Evolutionary conservation across 2,113 vertebrate species (phyloP).

Genomic region (Pluvianellus socialis): DNA sequence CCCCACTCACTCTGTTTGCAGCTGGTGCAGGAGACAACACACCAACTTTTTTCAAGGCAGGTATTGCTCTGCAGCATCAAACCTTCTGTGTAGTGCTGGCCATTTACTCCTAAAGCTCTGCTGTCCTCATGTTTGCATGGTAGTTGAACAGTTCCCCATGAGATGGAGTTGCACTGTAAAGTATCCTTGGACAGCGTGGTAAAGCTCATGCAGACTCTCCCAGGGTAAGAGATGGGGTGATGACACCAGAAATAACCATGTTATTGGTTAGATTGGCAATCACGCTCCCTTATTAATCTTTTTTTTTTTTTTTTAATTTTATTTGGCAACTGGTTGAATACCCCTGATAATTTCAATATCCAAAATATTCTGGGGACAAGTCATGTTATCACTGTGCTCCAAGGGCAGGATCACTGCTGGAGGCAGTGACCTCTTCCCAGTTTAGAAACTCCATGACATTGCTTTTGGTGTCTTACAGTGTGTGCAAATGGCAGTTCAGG

Average conservation of each 20-base stretch:
- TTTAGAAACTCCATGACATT: background rate
- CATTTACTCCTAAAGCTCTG: background rate
- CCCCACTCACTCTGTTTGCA: rapidly evolving
- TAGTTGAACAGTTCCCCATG: background rate
- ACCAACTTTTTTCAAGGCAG: background rate
- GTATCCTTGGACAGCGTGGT: background rate
- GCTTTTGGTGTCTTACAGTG: background rate
- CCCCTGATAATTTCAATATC: background rate
- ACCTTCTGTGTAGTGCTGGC: background rate
- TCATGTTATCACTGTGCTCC: background rate
- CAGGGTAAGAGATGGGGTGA: background rate
- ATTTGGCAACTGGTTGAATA: background rate
- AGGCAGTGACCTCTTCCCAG: background rate
- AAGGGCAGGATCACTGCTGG: background rate
- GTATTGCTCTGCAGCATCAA: background rate
- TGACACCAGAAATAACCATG: background rate
- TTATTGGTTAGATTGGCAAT: background rate
- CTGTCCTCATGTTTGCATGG: background rate
- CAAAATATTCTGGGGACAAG: background rate
- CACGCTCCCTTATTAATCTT: background rate
- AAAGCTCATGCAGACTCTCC: background rate
- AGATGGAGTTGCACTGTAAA: background rate
- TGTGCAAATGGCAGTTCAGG: background rate
- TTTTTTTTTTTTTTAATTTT: background rate
- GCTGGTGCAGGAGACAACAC: background rate